These are phyloP conservation scores for Anneissia japonica DNA, from an alignment of 35 echinoderm and acorn worm species.

Conservation along the genomic window DNA sequence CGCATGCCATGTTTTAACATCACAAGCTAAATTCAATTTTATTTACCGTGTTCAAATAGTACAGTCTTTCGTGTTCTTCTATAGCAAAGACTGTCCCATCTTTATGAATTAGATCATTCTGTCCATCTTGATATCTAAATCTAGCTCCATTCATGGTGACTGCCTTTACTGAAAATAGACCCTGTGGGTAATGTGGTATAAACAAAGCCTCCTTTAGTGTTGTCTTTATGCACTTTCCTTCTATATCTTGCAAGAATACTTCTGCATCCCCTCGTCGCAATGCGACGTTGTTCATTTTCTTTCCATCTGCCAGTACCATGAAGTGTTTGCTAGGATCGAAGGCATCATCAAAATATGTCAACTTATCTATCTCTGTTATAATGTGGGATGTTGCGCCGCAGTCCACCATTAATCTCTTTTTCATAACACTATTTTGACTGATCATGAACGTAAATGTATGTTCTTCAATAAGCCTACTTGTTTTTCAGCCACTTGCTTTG, in stretches of 20 bases:
- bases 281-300: not conserved
- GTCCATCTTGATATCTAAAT: not conserved
- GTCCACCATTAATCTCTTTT: no score
- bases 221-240: not conserved
- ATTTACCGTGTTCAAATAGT: not conserved
- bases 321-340: no score
- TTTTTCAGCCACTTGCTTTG: no score
- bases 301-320: not conserved
- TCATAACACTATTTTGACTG: no score
- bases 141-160: slow-evolving; percentile 18
- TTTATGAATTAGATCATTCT: not conserved
- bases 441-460: no score
- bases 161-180: slow-evolving; percentile 40
- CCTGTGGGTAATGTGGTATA: slow-evolving; percentile 15
- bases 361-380: no score
- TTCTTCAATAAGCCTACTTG: no score
- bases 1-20: slow-evolving; percentile 4
- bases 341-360: no score
- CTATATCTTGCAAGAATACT: not conserved
- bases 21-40: not conserved
- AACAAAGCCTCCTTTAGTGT: not conserved
- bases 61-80: slow-evolving; percentile 1
- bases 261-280: not conserved
- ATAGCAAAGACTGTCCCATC: not conserved
- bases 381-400: no score